Percentiles rank a stretch among this genome's conserved stretches.
These are phyloP conservation scores for Cheiracanthium punctorium DNA, from an alignment of 2,888 invertebrate species.

Conservation along the genomic window DNA sequence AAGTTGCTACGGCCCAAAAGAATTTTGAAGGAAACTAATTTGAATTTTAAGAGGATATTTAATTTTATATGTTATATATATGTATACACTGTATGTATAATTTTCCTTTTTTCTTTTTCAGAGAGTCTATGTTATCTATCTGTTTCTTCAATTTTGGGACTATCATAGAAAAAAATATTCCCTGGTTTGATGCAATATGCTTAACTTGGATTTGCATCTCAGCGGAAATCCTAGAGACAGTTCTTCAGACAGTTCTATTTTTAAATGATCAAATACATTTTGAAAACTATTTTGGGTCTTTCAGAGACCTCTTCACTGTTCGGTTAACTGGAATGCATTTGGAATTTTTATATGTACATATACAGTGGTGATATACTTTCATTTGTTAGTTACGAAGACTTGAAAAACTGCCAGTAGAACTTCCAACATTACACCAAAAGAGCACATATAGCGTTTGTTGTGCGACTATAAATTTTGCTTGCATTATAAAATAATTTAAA, in stretches of 20 bases:
- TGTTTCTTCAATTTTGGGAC: background rate
- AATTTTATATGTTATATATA: no score
- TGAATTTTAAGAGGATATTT: no score
- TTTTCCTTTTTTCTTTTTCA: background rate
- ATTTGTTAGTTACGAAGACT: background rate
- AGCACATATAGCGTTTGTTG: background rate
- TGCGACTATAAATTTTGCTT: background rate
- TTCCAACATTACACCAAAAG: background rate
- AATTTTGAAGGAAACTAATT: no score
- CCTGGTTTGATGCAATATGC: background rate
- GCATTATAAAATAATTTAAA: background rate
- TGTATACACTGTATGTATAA: no score
- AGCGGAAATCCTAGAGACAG: background rate
- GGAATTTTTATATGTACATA: slow-evolving; percentile 7
- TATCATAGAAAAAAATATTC: background rate
- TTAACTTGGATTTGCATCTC: background rate
- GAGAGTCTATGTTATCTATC: background rate
- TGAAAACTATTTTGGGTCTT: background rate
- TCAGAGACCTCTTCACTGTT: background rate
- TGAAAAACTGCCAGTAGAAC: background rate
- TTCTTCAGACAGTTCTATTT: background rate
- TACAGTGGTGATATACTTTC: background rate
- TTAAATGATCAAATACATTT: background rate
- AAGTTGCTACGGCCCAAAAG: no score
- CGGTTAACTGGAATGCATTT: background rate